phyloP scores from a whole-genome alignment of 2,888 invertebrate species.

The Calliphora vomitoria region DNA sequence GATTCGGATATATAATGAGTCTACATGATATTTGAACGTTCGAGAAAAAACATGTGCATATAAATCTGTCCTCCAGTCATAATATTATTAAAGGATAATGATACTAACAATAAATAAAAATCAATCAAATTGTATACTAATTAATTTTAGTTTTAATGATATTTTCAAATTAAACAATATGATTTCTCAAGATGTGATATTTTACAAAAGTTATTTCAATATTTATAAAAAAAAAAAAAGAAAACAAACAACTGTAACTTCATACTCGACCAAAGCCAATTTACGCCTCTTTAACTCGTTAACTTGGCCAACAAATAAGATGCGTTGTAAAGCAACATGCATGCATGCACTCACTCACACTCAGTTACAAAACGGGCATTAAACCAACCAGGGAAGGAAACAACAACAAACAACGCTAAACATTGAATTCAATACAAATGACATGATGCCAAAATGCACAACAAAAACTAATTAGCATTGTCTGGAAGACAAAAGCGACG shows the following conservation, averaged over 20 bases:
- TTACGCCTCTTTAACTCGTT: constrained; percentile 81
- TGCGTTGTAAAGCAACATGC: constrained; percentile 63
- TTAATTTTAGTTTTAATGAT: constrained; percentile 25
- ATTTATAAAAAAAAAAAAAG: constrained; percentile 10
- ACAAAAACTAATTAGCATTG: constrained; percentile 78
- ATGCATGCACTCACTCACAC: constrained; percentile 46
- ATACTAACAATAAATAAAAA: no score
- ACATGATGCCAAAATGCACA: constrained; percentile 75
- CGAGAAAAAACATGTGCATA: no score
- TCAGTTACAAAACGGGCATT: constrained; percentile 41
- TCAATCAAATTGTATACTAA: no score
- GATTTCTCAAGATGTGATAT: constrained; percentile 41
- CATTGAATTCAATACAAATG: constrained; percentile 73
- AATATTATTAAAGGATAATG: no score
- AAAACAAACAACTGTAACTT: constrained; percentile 31
- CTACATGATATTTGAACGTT: no score
- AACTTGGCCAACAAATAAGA: constrained; percentile 80
- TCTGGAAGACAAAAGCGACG: constrained; percentile 76
- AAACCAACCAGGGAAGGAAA: constrained; percentile 53
- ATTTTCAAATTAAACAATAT: constrained; percentile 36
- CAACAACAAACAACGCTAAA: constrained; percentile 29
- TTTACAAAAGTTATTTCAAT: constrained; percentile 47
- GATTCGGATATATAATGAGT: no score
- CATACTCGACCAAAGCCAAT: constrained; percentile 75
- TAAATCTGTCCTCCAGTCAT: no score